These are phyloP conservation scores for Amazona vittata DNA, from an alignment of 2,113 vertebrate species.

Conservation along the genomic window DNA sequence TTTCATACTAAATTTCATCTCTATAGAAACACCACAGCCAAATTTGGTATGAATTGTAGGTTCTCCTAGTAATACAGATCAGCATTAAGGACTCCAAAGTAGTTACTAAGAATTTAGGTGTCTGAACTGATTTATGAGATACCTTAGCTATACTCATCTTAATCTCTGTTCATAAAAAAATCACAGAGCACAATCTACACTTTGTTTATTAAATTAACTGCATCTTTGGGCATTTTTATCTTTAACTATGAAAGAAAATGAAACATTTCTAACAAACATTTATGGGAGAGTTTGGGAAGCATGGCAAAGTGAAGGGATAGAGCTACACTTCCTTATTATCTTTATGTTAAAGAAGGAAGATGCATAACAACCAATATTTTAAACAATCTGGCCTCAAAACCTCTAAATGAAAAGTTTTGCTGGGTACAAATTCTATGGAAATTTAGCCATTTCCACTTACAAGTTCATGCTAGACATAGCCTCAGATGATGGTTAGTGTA, in stretches of 20 bases:
- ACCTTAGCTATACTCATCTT: background rate
- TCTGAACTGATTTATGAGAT: background rate
- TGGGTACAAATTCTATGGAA: background rate
- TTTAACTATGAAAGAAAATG: background rate
- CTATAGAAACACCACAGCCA: slow-evolving; percentile 41
- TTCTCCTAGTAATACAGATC: background rate
- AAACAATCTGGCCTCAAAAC: background rate
- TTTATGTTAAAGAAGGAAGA: background rate
- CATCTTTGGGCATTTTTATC: background rate
- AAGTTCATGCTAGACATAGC: background rate
- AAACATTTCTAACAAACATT: background rate
- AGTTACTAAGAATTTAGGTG: background rate
- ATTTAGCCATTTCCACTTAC: background rate
- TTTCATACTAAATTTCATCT: slow-evolving; percentile 46
- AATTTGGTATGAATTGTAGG: background rate
- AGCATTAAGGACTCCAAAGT: background rate
- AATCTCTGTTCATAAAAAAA: background rate
- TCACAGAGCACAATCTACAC: background rate
- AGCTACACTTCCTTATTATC: background rate
- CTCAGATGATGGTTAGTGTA: background rate
- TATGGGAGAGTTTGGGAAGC: background rate
- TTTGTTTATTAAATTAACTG: background rate
- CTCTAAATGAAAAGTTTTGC: background rate
- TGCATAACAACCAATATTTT: background rate
- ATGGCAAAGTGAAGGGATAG: background rate